Percentiles rank a stretch among this genome's conserved stretches.
phyloP scores from a whole-genome alignment of 2,797 vertebrate genomes.

The Loriculus beryllinus region DNA sequence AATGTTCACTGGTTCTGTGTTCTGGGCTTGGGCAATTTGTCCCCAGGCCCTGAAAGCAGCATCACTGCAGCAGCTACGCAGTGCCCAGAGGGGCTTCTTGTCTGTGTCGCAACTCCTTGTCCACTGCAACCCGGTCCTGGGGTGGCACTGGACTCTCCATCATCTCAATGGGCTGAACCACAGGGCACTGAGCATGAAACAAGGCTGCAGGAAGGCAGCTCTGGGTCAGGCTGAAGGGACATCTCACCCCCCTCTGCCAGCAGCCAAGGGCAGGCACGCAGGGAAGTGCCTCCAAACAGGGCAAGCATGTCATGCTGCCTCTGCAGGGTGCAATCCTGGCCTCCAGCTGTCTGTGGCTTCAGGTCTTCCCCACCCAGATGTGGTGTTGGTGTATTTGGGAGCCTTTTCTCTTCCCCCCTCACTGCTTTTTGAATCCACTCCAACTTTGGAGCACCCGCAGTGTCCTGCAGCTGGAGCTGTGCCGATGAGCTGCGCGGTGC shows the following conservation, averaged over 20 bases:
- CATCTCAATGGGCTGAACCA: neutral
- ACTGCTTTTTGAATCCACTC: neutral
- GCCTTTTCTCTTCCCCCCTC: accelerated
- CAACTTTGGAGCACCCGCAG: neutral
- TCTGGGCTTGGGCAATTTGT: neutral
- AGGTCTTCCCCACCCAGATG: neutral
- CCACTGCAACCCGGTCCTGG: neutral
- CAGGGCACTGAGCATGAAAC: neutral
- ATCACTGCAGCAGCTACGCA: neutral
- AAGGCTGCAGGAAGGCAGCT: neutral
- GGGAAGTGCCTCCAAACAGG: neutral
- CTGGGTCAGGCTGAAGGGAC: neutral
- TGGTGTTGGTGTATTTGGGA: neutral
- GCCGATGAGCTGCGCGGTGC: accelerated
- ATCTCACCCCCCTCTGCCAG: neutral
- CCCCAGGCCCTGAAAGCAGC: neutral
- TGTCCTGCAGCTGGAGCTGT: neutral
- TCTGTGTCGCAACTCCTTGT: neutral
- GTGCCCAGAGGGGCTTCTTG: neutral
- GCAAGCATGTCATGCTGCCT: neutral
- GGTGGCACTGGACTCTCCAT: neutral
- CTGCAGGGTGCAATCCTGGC: neutral
- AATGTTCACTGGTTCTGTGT: neutral
- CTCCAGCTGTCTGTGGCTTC: neutral
- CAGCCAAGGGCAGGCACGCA: neutral